These are phyloP conservation scores for Diploptera punctata DNA, from an alignment of 2,888 invertebrate species.

Conservation along the genomic window DNA sequence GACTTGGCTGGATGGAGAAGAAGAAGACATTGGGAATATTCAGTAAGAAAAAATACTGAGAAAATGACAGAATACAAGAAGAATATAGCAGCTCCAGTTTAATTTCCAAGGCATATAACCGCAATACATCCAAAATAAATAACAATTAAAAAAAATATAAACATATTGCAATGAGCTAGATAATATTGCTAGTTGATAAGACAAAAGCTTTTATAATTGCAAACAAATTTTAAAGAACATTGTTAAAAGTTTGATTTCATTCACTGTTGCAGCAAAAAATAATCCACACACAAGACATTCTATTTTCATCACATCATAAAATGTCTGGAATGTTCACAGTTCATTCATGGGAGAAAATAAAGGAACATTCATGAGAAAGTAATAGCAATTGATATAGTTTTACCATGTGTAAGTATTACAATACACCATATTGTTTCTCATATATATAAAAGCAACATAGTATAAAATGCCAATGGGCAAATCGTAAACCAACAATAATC, in stretches of 20 bases:
- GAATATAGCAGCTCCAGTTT: too few species aligned
- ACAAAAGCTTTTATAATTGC: not conserved
- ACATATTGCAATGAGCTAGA: not conserved
- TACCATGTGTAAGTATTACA: conserved; percentile 8
- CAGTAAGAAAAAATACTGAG: too few species aligned
- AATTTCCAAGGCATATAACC: too few species aligned
- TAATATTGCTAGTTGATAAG: conserved; percentile 13
- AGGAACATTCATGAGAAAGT: conserved; percentile 16
- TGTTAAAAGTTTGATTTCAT: not conserved
- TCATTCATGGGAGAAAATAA: not conserved
- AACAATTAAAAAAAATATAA: too few species aligned
- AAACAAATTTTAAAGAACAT: too few species aligned
- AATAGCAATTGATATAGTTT: conserved; percentile 5
- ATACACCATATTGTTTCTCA: not conserved
- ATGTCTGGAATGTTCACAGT: conserved; percentile 13
- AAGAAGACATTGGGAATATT: too few species aligned
- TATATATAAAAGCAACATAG: conserved; percentile 29
- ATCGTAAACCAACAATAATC: conserved; percentile 31
- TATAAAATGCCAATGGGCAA: conserved; percentile 36
- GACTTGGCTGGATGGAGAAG: too few species aligned
- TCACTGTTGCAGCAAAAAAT: conserved; percentile 7
- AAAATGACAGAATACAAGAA: too few species aligned
- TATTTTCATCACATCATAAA: not conserved
- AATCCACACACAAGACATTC: conserved; percentile 1
- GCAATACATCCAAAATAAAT: too few species aligned